Conservation (phyloP, 2,888 invertebrate species). For the Rhodophaea formosa region DNA sequence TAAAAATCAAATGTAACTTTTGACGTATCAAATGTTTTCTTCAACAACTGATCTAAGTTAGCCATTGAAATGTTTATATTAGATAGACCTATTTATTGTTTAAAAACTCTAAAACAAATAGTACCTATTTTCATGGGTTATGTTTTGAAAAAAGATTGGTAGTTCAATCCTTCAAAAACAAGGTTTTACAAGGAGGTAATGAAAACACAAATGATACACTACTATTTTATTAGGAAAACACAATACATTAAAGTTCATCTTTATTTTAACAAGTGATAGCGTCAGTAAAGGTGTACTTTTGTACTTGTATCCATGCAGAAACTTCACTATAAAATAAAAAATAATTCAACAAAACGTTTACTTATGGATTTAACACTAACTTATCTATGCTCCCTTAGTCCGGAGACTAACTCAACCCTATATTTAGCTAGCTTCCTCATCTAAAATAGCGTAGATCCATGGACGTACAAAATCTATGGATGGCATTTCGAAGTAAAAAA, state of each 20-base stretch:
- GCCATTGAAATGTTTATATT: too few relatives aligned
- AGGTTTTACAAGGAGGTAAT: conserved; percentile 34
- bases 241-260: conserved; percentile 72
- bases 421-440: conserved; percentile 37
- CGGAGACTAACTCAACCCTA: conserved; percentile 6
- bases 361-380: conserved; percentile 33
- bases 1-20: too few relatives aligned
- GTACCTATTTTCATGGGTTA: too few relatives aligned
- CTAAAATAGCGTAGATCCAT: not conserved
- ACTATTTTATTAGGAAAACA: conserved; percentile 77
- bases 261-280: conserved; percentile 69
- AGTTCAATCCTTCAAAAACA: not conserved
- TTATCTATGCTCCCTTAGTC: conserved; percentile 26
- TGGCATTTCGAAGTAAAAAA: not conserved
- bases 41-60: too few relatives aligned
- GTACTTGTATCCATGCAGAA: conserved; percentile 68
- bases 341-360: conserved; percentile 52
- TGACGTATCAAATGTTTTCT: too few relatives aligned
- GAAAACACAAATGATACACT: conserved; percentile 60
- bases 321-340: conserved; percentile 58
- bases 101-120: too few relatives aligned
- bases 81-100: too few relatives aligned
- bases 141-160: too few relatives aligned
- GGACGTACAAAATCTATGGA: not conserved
- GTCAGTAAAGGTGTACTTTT: conserved; percentile 62